These are phyloP conservation scores for Hydrozoanthus tunicans DNA, from an alignment of 64 coral and sea anemone genomes.

Conservation along the genomic window DNA sequence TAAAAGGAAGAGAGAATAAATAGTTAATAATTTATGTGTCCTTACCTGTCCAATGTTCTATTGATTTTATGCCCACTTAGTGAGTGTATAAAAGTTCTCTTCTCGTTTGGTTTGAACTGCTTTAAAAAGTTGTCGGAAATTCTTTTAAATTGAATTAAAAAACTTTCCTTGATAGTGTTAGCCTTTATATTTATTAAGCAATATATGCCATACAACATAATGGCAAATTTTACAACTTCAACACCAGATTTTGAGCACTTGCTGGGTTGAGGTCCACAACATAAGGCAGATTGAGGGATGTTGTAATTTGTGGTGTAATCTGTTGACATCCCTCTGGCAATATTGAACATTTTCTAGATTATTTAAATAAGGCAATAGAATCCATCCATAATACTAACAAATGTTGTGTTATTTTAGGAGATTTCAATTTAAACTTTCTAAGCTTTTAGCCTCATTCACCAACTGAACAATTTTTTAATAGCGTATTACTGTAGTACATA, in stretches of 20 bases:
- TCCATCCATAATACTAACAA: too few relatives aligned
- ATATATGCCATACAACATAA: too few relatives aligned
- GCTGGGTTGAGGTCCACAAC: conserved; percentile 10
- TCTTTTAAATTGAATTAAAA: conserved; percentile 13
- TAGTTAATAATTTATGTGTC: not conserved
- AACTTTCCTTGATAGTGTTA: too few relatives aligned
- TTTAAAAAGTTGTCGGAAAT: not conserved
- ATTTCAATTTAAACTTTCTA: too few relatives aligned
- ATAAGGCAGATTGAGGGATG: conserved; percentile 20
- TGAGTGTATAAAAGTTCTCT: conserved; percentile 11
- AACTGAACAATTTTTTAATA: conserved; percentile 50
- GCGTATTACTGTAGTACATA: conserved; percentile 24
- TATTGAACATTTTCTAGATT: not conserved
- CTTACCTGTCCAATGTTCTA: conserved; percentile 8
- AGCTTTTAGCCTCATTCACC: conserved; percentile 23
- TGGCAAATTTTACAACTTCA: conserved; percentile 36
- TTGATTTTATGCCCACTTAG: conserved; percentile 7
- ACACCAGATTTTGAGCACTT: not conserved
- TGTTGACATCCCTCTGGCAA: conserved; percentile 16
- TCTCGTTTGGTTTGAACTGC: not conserved
- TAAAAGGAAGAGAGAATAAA: not conserved
- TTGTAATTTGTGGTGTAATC: conserved; percentile 38
- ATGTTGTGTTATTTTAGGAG: too few relatives aligned
- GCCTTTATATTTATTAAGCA: too few relatives aligned
- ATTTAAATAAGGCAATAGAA: not conserved